Conservation (phyloP, 2,113 vertebrate genomes). For the Eolophus roseicapilla region DNA sequence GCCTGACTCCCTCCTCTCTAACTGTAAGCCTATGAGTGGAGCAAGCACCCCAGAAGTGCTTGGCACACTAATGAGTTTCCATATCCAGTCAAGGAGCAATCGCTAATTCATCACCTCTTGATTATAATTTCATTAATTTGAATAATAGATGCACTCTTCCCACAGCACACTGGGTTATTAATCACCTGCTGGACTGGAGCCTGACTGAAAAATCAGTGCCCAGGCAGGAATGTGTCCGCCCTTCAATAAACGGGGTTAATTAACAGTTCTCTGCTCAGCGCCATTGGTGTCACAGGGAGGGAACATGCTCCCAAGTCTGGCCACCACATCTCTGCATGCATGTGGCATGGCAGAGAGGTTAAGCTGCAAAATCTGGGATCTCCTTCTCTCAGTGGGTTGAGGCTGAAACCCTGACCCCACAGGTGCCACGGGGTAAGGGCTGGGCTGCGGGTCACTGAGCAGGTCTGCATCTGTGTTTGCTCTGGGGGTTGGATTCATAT, state of each 20-base stretch:
- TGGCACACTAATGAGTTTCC: conserved; percentile 64
- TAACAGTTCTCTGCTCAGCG: conserved; percentile 36
- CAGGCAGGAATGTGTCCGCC: conserved; percentile 48
- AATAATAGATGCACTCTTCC: conserved; percentile 73
- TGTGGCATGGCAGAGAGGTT: background rate
- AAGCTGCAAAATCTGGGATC: background rate
- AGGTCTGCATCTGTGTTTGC: background rate
- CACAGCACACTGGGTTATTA: conserved; percentile 62
- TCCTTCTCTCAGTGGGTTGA: background rate
- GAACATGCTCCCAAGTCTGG: background rate
- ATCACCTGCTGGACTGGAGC: conserved; percentile 71
- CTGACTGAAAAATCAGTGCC: conserved; percentile 65
- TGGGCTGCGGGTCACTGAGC: background rate
- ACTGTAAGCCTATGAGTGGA: background rate
- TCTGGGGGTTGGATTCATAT: background rate
- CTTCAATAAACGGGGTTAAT: conserved; percentile 65
- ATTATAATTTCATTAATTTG: conserved; percentile 78
- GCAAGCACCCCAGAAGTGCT: background rate
- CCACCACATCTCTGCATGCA: rapidly evolving
- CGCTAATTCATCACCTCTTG: conserved; percentile 73
- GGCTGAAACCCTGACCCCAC: background rate
- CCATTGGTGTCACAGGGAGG: background rate
- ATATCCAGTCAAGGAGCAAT: conserved; percentile 68
- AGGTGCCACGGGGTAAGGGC: rapidly evolving
- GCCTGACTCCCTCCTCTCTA: background rate